A percentile compares a stretch with the other conserved stretches of the same genome.
These are phyloP conservation scores for Stomatorhinus ivindoensis DNA, from an alignment of 2,113 vertebrate genomes.

Conservation along the genomic window DNA sequence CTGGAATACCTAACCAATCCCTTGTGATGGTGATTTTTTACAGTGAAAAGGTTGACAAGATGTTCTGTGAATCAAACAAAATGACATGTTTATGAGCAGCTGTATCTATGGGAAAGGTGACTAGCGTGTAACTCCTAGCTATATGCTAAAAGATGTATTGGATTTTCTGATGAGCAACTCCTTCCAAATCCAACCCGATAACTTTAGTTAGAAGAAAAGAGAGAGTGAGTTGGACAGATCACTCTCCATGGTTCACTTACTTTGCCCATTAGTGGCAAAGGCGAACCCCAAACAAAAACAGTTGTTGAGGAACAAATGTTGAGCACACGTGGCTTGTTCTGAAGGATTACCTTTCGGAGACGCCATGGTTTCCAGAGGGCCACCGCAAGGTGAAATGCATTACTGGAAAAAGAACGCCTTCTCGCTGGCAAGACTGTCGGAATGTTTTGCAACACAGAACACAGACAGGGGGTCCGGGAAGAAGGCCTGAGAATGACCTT, in stretches of 20 bases:
- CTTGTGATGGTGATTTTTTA: not conserved
- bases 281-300: not conserved
- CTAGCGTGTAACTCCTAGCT: not conserved
- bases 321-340: not conserved
- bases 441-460: slow-evolving; percentile 57
- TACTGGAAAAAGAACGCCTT: slow-evolving; percentile 58
- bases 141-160: not conserved
- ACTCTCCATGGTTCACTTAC: not conserved
- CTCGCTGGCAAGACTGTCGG: slow-evolving; percentile 37
- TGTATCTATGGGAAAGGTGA: not conserved
- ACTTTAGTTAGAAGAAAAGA: not conserved
- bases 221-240: not conserved
- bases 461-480: slow-evolving; percentile 45
- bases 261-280: not conserved
- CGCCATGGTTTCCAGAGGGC: slow-evolving; percentile 37
- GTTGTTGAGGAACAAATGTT: not conserved
- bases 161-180: not conserved
- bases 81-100: not conserved
- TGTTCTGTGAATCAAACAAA: not conserved
- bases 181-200: not conserved
- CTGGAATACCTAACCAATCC: not conserved
- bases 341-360: slow-evolving; percentile 5
- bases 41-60: not conserved
- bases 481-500: slow-evolving; percentile 14
- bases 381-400: slow-evolving; percentile 50